Percentiles rank a stretch among this genome's conserved stretches.
These are phyloP conservation scores for Lepilemur ruficaudatus DNA, from an alignment of 2,797 vertebrate genomes.

Conservation along the genomic window DNA sequence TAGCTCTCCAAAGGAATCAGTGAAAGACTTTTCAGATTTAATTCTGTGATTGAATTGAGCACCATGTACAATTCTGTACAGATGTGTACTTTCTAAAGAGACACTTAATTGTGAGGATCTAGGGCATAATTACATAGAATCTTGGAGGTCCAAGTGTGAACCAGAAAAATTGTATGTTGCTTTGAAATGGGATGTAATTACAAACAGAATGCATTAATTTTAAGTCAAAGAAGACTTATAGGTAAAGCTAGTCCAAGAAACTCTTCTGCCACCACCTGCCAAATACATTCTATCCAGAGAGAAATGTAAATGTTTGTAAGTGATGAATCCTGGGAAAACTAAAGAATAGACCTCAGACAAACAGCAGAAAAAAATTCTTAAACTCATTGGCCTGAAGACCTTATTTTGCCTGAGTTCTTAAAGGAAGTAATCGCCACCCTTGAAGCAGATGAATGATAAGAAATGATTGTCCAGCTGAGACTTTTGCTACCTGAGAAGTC, in stretches of 20 bases:
- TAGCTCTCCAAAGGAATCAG: not conserved
- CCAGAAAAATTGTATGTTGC: not conserved
- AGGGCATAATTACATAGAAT: not conserved
- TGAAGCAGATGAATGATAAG: not conserved
- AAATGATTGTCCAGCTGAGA: not conserved
- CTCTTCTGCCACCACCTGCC: not conserved
- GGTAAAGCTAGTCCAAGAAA: constrained; percentile 6
- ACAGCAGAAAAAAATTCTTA: not conserved
- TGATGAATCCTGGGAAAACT: not conserved
- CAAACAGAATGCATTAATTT: constrained; percentile 52
- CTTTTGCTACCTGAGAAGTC: not conserved
- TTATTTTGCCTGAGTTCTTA: constrained; percentile 17
- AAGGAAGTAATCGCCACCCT: not conserved
- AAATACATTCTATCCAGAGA: constrained; percentile 29
- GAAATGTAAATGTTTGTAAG: constrained; percentile 48
- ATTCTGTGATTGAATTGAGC: constrained; percentile 26
- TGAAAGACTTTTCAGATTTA: not conserved
- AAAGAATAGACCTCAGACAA: not conserved
- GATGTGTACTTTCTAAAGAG: not conserved
- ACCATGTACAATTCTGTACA: not conserved
- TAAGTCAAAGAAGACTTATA: constrained; percentile 31
- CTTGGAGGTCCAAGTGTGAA: not conserved
- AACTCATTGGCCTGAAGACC: not conserved
- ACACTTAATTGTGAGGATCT: not conserved
- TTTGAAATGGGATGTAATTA: constrained; percentile 38